Evolutionary conservation across 2,888 invertebrate genomes (phyloP), one percentile per base, ranked within the genome.

Genomic region (Callosobruchus maculatus): DNA sequence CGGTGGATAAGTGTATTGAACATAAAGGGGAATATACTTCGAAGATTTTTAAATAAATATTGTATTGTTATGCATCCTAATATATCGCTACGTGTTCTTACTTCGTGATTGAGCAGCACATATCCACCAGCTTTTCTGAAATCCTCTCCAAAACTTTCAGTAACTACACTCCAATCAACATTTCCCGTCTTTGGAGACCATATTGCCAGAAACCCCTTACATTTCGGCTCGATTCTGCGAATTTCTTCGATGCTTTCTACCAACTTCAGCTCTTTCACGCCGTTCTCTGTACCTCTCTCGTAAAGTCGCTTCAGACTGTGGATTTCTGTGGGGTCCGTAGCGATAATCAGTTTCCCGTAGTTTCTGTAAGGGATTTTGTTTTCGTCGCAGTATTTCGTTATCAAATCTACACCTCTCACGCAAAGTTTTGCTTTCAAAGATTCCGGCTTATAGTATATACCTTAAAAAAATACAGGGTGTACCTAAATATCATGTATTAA

Each of bases 321-420:
- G 0, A 94, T 87, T 88, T 97, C 94, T 0, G 89, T 86, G 72
- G 89, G 87, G 77, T 92, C 89, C 0, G 92, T 92, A 0, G 97
- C 97, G 5, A 97, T 96, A 80, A 97, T 96, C 30, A 98, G 87
- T 88, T 98, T 98, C 0, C 98, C 98, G 87, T 93, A 91, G 88
- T 95, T 96, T 78, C 94, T 94, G 86, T 97, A 95, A 0, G 96
- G 94, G 77, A 98, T 93, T 9, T 91, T 88, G 81, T 96, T 92
- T 80, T 93, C 89, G 81, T 95, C 93, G 80, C 94, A 93, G 87
- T 97, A 99, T 75, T 92, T 90, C 84, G 97, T 97, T 0, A 92
- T 86, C 72, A 94, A 84, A 77, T 92, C 88, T 71, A 94, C 85
- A 0, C 98, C 98, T 86, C 96, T 93, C 79, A 94, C 97, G 90